These are phyloP conservation scores for Gadopsis marmoratus DNA, from an alignment of 2,797 vertebrate species.

Conservation along the genomic window DNA sequence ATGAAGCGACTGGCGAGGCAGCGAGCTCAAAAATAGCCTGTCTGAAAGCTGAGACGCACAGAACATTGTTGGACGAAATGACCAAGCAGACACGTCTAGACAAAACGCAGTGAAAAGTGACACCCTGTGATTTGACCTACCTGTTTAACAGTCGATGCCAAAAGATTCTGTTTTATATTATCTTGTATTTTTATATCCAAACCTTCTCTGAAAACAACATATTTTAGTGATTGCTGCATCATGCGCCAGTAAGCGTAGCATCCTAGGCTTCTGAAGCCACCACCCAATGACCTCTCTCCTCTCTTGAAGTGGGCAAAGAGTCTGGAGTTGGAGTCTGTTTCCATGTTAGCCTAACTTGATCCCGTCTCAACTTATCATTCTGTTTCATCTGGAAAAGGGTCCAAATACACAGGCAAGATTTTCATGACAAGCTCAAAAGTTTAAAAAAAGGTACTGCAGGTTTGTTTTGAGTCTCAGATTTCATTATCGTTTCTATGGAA, in stretches of 20 bases:
- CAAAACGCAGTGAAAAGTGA: slow-evolving; percentile 13
- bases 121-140: slow-evolving; percentile 42
- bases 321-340: not conserved
- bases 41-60: slow-evolving; percentile 10
- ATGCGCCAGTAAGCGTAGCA: not conserved
- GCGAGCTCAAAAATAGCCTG: slow-evolving; percentile 77
- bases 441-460: not conserved
- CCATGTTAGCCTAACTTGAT: not conserved
- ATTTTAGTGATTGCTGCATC: slow-evolving; percentile 36
- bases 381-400: slow-evolving; percentile 18
- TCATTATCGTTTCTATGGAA: slow-evolving; percentile 2
- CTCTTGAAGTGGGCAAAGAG: not conserved
- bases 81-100: slow-evolving; percentile 4
- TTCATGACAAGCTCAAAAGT: slow-evolving; percentile 6
- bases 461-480: slow-evolving; percentile 17
- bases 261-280: slow-evolving; percentile 17
- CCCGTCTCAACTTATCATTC: not conserved
- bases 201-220: slow-evolving; percentile 30
- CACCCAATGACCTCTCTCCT: not conserved
- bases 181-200: slow-evolving; percentile 66
- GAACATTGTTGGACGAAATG: not conserved
- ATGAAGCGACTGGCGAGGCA: slow-evolving; percentile 87
- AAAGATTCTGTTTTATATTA: slow-evolving; percentile 62
- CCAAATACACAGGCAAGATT: not conserved
- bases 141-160: slow-evolving; percentile 65